These are phyloP conservation scores for Tipula vernalis DNA, from an alignment of 2,888 invertebrate species.

Conservation along the genomic window DNA sequence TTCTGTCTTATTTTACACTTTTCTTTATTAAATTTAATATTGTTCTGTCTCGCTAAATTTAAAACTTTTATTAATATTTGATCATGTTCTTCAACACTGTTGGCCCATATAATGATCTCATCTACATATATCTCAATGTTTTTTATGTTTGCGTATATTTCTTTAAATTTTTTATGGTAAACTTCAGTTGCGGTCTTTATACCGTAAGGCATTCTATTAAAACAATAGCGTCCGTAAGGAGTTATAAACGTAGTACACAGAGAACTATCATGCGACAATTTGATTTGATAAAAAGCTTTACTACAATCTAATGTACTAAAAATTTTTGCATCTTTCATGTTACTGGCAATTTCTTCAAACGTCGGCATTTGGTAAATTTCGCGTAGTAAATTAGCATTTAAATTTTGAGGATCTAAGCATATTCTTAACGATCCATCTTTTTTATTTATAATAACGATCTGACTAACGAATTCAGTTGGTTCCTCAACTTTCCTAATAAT, in stretches of 20 bases:
- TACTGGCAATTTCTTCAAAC: no score
- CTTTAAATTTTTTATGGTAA: conserved; percentile 12
- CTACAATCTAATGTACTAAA: background rate
- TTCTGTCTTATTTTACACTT: conserved; percentile 17
- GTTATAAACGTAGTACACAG: conserved; percentile 13
- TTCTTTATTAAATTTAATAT: conserved; percentile 18
- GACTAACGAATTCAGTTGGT: background rate
- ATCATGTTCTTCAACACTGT: conserved; percentile 17
- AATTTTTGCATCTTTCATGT: background rate
- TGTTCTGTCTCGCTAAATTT: conserved; percentile 14
- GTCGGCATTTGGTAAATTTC: no score
- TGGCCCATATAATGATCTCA: conserved; percentile 8
- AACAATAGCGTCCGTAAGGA: background rate
- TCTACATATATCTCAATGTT: conserved; percentile 13
- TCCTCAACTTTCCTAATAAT: background rate
- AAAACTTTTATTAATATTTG: conserved; percentile 16
- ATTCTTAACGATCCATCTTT: background rate
- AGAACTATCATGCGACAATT: background rate
- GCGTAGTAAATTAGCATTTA: background rate
- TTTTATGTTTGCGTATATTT: background rate
- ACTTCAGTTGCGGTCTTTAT: background rate
- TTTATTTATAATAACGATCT: background rate
- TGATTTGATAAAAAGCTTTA: background rate
- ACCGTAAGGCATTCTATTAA: no score
- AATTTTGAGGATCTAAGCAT: background rate